phyloP scores from a whole-genome alignment of 2,888 invertebrate genomes.

The Alviniconcha strummeri region DNA sequence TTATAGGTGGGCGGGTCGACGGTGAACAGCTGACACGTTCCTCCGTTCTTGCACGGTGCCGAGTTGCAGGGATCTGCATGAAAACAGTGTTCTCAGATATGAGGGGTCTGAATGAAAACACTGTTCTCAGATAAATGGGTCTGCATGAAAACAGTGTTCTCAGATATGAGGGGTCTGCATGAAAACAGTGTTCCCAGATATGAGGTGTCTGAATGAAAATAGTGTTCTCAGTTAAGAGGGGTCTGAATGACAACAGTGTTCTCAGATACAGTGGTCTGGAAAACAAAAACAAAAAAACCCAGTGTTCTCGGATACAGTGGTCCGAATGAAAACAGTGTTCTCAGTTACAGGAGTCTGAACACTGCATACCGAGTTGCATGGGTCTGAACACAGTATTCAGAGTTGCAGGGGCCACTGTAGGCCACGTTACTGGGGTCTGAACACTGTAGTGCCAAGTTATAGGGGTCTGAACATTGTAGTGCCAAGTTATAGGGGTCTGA shows the following conservation, averaged over 20 bases:
- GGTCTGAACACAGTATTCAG: too few relatives aligned
- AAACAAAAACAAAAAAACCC: too few relatives aligned
- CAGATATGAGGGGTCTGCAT: too few relatives aligned
- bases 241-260: constrained; percentile 33
- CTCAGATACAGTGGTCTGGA: constrained; percentile 41
- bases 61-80: constrained; percentile 40
- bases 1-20: constrained; percentile 77
- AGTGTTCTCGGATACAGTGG: too few relatives aligned
- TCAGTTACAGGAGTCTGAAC: constrained; percentile 41
- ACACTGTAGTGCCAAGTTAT: too few relatives aligned
- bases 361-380: too few relatives aligned
- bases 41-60: constrained; percentile 48
- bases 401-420: too few relatives aligned
- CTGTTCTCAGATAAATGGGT: constrained; percentile 42
- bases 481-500: too few relatives aligned
- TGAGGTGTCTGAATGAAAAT: constrained; percentile 37
- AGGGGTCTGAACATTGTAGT: too few relatives aligned
- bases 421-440: too few relatives aligned
- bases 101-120: constrained; percentile 22
- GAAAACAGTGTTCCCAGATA: constrained; percentile 38
- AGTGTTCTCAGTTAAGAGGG: too few relatives aligned
- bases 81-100: too few relatives aligned
- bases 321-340: constrained; percentile 8
- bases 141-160: constrained; percentile 2
- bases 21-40: constrained; percentile 38